Conservation (phyloP, 64 coral and sea anemone genomes). For the Trachythela sp. region DNA sequence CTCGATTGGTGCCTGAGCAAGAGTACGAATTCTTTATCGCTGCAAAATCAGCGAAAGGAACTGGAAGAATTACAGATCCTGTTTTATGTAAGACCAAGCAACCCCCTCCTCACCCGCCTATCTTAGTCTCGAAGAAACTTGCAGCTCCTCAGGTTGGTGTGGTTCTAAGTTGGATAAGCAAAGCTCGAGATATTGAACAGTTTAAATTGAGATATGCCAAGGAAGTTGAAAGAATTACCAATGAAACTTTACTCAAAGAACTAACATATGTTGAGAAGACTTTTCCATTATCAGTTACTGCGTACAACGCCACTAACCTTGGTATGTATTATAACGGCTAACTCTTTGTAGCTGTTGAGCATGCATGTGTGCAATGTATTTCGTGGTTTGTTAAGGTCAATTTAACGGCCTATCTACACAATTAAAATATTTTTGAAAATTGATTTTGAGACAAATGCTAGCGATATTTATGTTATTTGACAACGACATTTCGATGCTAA, state of each 20-base stretch:
- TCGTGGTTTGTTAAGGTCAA: no score
- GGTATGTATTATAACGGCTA: background rate
- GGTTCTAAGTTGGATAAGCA: background rate
- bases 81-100: background rate
- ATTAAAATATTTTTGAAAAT: no score
- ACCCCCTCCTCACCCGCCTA: background rate
- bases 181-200: background rate
- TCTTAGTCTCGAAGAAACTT: background rate
- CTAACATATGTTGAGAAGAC: background rate
- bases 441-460: no score
- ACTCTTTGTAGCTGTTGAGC: background rate
- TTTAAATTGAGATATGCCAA: slow-evolving; percentile 3
- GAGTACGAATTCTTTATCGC: background rate
- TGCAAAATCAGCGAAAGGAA: background rate
- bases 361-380: background rate
- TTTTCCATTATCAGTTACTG: background rate
- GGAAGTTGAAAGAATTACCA: background rate
- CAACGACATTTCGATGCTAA: no score
- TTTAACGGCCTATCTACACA: no score
- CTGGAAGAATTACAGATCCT: background rate
- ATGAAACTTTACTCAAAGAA: background rate
- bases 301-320: background rate
- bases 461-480: no score
- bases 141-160: background rate
- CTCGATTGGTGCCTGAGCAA: background rate